Conservation (phyloP, 1,140 invertebrate genomes). For the Lepidurus apus region DNA sequence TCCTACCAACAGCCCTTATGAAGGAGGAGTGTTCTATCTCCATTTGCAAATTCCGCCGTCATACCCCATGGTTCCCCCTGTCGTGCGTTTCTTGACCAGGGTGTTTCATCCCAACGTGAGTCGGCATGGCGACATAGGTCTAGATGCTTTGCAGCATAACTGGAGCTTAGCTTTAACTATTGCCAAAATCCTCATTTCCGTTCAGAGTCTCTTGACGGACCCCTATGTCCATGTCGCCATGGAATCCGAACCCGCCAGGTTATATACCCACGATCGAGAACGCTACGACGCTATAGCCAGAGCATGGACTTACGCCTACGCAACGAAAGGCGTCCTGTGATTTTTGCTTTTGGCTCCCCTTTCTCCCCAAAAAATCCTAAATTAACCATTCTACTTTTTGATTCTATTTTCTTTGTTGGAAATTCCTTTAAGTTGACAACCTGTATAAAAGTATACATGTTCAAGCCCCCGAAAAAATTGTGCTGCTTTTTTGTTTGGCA, state of each 20-base stretch:
- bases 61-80: conserved; percentile 86
- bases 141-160: conserved; percentile 91
- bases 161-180: conserved; percentile 90
- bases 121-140: conserved; percentile 90
- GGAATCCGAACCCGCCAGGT: conserved; percentile 76
- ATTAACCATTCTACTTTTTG: background rate
- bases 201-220: conserved; percentile 88
- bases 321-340: conserved; percentile 73
- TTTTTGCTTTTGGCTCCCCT: background rate
- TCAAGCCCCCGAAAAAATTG: background rate
- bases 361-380: background rate
- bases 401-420: background rate
- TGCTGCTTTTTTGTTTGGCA: background rate
- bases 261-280: conserved; percentile 68
- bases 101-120: conserved; percentile 94
- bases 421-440: background rate
- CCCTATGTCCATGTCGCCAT: conserved; percentile 86
- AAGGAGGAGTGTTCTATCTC: conserved; percentile 90
- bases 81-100: conserved; percentile 80
- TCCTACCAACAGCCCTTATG: conserved; percentile 82
- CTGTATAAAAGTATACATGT: background rate
- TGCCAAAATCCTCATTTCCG: conserved; percentile 79
- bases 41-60: conserved; percentile 48
- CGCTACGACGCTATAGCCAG: conserved; percentile 76
- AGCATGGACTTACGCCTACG: conserved; percentile 86